Evolutionary conservation across 2,113 vertebrate species (phyloP), one percentile per base, ranked within the genome.

Genomic region (Trematomus loennbergii): DNA sequence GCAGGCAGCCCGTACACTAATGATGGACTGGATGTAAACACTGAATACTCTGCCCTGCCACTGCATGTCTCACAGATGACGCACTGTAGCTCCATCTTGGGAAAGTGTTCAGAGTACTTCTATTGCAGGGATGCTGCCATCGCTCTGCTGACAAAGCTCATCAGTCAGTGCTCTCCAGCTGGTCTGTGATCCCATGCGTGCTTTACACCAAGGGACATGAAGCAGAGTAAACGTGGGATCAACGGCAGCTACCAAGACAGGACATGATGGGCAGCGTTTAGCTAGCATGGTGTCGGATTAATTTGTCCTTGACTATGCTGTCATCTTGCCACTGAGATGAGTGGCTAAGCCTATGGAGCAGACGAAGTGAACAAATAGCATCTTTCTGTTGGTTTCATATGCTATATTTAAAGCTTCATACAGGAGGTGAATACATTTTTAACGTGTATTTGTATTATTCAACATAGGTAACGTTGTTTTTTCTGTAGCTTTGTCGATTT

Each of bases 241-340:
- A 71, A 33, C 7, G 4, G 63, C 53, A 8, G 62, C 48, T 20
- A 64, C 22, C 48, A 53, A 69, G 86, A 64, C 8, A 11, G 36
- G 59, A 15, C 55, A 72, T 53, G 77, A 78, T 73, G 83, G 84
- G 76, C 83, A 71, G 79, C 4, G 22, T 88, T 87, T 84, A 83
- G 81, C 74, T 79, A 84, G 63, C 20, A 48, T 16, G 40, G 81
- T 54, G 79, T 88, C 83, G 78, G 81, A 83, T 71, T 77, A 75
- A 91, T 91, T 89, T 77, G 85, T 88, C 72, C 78, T 33, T 50
- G 72, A 70, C 81, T 83, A 25, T 18, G n/a, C 73, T 77, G 84
- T 87, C 67, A 82, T 84, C 72, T 77, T 74, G 68, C 62, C 74
- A 46, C 25, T 36, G 75, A 82, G 67, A 88, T 78, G 82, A 86